phyloP scores from a whole-genome alignment of 2,797 vertebrate genomes.

The Myotis pilosus region DNA sequence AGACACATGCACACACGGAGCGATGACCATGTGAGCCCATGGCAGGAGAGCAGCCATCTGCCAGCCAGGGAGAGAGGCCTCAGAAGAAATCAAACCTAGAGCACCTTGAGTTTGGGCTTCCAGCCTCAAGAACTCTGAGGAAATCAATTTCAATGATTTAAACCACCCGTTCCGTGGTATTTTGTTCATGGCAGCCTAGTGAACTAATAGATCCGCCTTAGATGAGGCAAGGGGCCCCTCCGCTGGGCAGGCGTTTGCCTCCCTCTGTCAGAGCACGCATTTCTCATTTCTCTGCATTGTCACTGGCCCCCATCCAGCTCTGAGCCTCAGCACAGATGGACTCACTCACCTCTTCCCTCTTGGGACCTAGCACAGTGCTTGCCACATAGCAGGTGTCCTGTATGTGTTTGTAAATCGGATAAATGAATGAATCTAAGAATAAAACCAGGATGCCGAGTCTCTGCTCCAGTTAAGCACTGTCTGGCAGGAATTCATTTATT shows the following conservation, averaged over 20 bases:
- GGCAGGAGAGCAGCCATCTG: background rate
- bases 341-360: background rate
- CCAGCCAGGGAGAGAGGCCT: background rate
- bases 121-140: background rate
- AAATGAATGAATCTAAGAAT: background rate
- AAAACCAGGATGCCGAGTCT: background rate
- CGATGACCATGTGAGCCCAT: background rate
- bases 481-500: background rate
- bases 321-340: background rate
- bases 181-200: background rate
- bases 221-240: too few relatives aligned
- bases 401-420: background rate
- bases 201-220: too few relatives aligned
- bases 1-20: accelerated
- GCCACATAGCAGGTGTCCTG: background rate
- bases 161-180: background rate
- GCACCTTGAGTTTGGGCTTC: background rate
- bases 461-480: background rate
- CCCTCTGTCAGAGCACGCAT: background rate
- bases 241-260: background rate
- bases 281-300: background rate
- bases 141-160: background rate
- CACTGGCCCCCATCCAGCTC: background rate
- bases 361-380: background rate
- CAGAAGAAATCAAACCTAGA: background rate